Base-by-base conservation (phyloP, 1,140 invertebrate genomes). In the Trachymyrmex septentrionalis region DNA sequence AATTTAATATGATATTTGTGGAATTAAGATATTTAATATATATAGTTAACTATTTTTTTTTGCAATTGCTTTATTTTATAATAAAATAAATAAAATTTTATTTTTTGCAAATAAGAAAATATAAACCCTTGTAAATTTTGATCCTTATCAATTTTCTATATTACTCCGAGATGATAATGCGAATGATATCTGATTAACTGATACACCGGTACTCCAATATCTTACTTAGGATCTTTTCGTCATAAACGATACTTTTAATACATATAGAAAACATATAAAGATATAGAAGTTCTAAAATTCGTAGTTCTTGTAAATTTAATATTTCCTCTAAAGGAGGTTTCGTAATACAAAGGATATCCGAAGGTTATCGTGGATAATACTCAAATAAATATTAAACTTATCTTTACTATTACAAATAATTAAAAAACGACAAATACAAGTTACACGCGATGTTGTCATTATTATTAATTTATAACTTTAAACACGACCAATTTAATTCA, bases 241-340 rank as follows among this genome's bases (percentile, higher is more conserved):
- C 6, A 34, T 24, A 27, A 44, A 53, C 2, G 63, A 64, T 48
- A n/a, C 30, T 80, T 80, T 80, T 38, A 16, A 53, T 53, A 16
- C 16, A 53, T 53, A 16, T 5, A 16, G 30, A 34, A 34, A 34
- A 34, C 34, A 69, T 5, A 16, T 14, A 16, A 1, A 7, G 53
- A 55, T 27, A 67, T 67, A 80, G 48, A 24, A 34, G 19, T 44
- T 59, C 66, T 19, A 27, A n/a, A 69, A 69, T 80, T 80, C 48
- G 67, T 48, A 69, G 48, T 30, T 57, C 69, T 80, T 69, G 1
- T 38, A 69, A 55, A 80, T 38, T 80, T 14, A 38, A 80, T 4
- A 30, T 4, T 27, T 27, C 14, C 10, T 24, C 57, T 61, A 21
- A 4, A 53, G 3, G 1, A 80, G 63, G 0, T 80, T 30, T 50